These are phyloP conservation scores for Oreochromis aureus DNA, from an alignment of 2,113 vertebrate genomes.

Conservation along the genomic window DNA sequence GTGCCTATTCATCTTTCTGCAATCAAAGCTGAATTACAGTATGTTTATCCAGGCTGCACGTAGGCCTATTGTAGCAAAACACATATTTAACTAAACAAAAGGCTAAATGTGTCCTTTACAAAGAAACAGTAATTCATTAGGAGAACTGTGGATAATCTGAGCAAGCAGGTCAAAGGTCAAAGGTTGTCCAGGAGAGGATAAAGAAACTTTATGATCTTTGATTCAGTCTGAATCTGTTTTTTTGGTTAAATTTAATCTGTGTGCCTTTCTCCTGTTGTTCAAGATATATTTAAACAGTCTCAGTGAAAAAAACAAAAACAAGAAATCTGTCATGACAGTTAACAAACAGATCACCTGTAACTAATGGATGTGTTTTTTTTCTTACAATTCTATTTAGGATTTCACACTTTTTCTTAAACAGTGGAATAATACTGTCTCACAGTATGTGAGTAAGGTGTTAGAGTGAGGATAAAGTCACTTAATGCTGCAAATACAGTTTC, in stretches of 20 bases:
- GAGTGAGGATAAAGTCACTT: background rate
- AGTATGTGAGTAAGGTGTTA: background rate
- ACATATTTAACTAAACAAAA: background rate
- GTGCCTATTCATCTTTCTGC: background rate
- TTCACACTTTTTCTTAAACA: background rate
- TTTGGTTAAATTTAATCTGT: background rate
- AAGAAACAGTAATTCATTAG: background rate
- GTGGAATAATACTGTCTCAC: background rate
- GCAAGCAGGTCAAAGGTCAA: background rate
- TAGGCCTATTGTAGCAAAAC: background rate
- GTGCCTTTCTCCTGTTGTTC: background rate
- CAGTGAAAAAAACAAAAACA: background rate
- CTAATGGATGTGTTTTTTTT: background rate
- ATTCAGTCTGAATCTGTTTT: background rate
- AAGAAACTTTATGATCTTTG: background rate
- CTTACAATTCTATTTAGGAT: background rate
- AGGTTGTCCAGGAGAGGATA: background rate
- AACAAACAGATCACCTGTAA: background rate
- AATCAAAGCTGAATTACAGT: background rate
- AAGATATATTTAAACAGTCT: background rate
- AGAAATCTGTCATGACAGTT: background rate
- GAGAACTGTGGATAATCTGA: background rate
- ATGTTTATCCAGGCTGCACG: background rate
- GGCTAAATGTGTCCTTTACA: background rate
- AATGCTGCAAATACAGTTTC: background rate